A percentile compares a stretch with the other conserved stretches of the same genome.
Evolutionary conservation across 2,888 invertebrate species (phyloP).

Genomic region (Thymelicus acteon): DNA sequence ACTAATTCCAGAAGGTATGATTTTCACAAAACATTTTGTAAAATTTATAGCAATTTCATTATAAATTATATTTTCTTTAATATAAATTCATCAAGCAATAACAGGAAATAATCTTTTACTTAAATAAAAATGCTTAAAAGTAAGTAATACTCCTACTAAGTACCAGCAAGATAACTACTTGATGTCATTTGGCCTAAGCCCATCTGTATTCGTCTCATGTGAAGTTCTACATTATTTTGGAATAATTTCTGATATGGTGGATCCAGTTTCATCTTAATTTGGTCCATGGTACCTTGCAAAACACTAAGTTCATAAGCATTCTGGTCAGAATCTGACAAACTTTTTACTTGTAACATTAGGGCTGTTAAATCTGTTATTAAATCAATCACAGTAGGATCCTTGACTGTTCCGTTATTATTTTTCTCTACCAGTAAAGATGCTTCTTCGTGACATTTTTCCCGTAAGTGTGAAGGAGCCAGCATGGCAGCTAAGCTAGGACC

Average conservation of each 20-base stretch:
- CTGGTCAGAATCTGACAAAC: constrained; percentile 90
- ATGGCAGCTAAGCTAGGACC: constrained; percentile 94
- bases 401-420: constrained; percentile 86
- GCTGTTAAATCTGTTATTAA: constrained; percentile 95
- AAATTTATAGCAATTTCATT: constrained; percentile 21
- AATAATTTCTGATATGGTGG: constrained; percentile 91
- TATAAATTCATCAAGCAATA: constrained; percentile 44
- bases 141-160: constrained; percentile 45
- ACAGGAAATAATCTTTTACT: constrained; percentile 43
- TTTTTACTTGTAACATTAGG: constrained; percentile 94
- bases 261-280: constrained; percentile 92
- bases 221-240: constrained; percentile 95
- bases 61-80: constrained; percentile 37
- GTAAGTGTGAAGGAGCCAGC: constrained; percentile 94
- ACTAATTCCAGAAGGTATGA: not conserved
- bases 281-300: constrained; percentile 95
- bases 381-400: constrained; percentile 87
- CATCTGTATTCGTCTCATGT: constrained; percentile 94
- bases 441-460: constrained; percentile 94
- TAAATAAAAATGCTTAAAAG: constrained; percentile 23
- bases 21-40: constrained; percentile 20
- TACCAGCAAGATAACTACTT: constrained; percentile 59
- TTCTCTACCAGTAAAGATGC: constrained; percentile 92
- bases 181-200: constrained; percentile 84
- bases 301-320: constrained; percentile 96